Evolutionary conservation across 2,113 vertebrate genomes (phyloP).

Genomic region (Stercorarius parasiticus): DNA sequence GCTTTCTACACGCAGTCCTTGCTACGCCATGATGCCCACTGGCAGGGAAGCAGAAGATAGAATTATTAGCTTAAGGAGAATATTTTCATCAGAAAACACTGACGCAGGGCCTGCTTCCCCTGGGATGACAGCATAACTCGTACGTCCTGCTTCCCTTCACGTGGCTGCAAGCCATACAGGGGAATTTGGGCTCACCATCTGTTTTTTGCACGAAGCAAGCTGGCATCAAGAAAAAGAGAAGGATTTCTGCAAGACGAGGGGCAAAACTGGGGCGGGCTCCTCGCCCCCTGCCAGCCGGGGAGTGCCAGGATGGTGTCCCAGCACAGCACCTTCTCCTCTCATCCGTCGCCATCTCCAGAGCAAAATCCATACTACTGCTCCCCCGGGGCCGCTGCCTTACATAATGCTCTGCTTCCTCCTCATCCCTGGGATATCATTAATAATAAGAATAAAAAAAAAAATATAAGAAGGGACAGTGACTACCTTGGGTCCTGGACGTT

Average conservation of each 20-base stretch:
- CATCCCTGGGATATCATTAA: neutral
- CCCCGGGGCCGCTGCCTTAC: neutral
- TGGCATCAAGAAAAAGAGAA: neutral
- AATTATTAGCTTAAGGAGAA: neutral
- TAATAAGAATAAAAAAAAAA: neutral
- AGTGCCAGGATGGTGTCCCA: neutral
- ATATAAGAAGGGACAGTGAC: neutral
- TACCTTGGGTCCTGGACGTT: neutral
- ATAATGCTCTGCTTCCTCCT: neutral
- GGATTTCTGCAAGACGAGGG: neutral
- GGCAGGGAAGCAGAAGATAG: neutral
- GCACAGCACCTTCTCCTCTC: neutral
- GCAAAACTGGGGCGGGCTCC: neutral
- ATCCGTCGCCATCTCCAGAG: neutral
- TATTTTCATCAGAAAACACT: neutral
- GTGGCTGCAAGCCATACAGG: neutral
- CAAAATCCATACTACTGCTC: neutral
- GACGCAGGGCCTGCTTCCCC: neutral
- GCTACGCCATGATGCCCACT: neutral
- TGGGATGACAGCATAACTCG: neutral
- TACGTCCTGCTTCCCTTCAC: neutral
- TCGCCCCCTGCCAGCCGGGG: fast-evolving
- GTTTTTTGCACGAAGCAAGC: neutral
- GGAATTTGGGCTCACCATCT: neutral
- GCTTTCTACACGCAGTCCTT: neutral